These are phyloP conservation scores for Lipotes vexillifer DNA, from an alignment of 2,113 vertebrate species.

Conservation along the genomic window DNA sequence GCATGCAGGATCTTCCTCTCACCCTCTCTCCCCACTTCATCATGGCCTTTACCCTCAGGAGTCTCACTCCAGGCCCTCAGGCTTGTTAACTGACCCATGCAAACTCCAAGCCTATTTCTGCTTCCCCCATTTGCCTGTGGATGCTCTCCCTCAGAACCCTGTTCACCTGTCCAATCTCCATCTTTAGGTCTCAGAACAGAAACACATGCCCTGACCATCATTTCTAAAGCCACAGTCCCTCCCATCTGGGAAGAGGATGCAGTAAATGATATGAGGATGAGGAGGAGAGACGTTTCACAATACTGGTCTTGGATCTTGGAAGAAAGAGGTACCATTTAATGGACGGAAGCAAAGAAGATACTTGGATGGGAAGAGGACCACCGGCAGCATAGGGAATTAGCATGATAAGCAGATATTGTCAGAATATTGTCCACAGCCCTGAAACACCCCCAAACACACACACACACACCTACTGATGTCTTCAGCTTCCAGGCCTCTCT, in stretches of 20 bases:
- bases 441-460: neutral
- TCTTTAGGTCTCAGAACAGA: neutral
- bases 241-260: neutral
- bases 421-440: neutral
- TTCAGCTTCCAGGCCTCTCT: neutral
- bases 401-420: neutral
- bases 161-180: neutral
- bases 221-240: neutral
- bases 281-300: neutral
- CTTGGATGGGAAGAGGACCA: neutral
- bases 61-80: neutral
- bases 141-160: neutral
- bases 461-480: neutral
- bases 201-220: neutral
- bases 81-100: neutral
- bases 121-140: neutral
- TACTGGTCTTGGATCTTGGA: neutral
- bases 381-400: rapidly evolving
- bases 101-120: neutral
- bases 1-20: too few relatives aligned
- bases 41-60: too few relatives aligned
- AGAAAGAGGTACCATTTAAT: neutral
- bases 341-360: neutral
- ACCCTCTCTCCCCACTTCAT: too few relatives aligned
- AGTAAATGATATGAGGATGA: neutral